Conservation (phyloP, 2,113 vertebrate genomes). For the Morone chrysops region DNA sequence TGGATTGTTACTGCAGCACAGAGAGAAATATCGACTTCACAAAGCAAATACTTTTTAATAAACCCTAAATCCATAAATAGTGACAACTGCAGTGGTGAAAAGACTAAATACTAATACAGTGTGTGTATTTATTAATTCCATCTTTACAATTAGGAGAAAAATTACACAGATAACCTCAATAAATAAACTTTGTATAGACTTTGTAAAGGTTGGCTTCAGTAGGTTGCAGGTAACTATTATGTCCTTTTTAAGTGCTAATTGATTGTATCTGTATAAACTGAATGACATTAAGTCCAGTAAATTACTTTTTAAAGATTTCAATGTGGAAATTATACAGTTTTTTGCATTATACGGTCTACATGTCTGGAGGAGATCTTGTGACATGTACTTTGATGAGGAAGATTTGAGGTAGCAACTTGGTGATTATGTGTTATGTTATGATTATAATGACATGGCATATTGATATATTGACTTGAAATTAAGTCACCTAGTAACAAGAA, state of each 20-base stretch:
- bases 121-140: neutral
- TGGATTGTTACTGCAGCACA: neutral
- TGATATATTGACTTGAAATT: neutral
- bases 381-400: neutral
- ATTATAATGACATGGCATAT: neutral
- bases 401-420: neutral
- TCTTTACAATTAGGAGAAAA: neutral
- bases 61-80: neutral
- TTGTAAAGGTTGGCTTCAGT: neutral
- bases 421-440: neutral
- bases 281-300: too few species aligned
- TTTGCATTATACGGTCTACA: too few species aligned
- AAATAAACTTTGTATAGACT: neutral
- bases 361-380: neutral
- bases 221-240: neutral
- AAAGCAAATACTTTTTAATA: slow-evolving; percentile 6
- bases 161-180: neutral
- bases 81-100: neutral
- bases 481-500: neutral
- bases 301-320: too few species aligned
- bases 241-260: neutral
- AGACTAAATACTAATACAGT: neutral
- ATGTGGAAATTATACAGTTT: too few species aligned
- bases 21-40: neutral
- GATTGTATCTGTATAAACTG: neutral